A percentile compares a stretch with the other conserved stretches of the same genome.
Conservation (phyloP, 2,797 vertebrate species). For the Anguilla megastoma region DNA sequence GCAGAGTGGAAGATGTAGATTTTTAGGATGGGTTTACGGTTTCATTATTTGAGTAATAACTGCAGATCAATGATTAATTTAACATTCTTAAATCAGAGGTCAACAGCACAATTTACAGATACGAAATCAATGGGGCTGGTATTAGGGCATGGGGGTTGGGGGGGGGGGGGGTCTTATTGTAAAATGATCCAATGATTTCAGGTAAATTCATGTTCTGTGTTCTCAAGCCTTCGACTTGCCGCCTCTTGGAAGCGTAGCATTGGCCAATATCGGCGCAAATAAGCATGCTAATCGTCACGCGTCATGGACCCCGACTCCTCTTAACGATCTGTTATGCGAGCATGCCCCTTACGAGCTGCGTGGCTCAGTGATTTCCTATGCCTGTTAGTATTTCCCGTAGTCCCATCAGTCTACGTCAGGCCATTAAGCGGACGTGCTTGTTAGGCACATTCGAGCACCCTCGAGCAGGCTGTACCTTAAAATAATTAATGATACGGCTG, state of each 20-base stretch:
- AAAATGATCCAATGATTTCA: neutral
- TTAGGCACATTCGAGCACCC: slow-evolving; percentile 12
- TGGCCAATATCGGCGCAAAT: neutral
- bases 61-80: neutral
- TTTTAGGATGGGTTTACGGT: neutral
- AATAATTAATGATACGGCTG: neutral
- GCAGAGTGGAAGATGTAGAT: neutral
- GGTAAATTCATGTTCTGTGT: neutral
- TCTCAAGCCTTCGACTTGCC: neutral
- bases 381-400: slow-evolving; percentile 1
- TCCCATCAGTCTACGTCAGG: slow-evolving; percentile 28
- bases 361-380: neutral
- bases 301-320: neutral
- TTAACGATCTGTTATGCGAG: slow-evolving; percentile 21
- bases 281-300: neutral
- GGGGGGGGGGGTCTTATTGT: no score
- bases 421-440: slow-evolving; percentile 14
- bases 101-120: neutral
- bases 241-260: neutral
- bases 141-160: neutral
- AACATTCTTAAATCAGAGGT: neutral
- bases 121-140: neutral
- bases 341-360: neutral
- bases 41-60: neutral
- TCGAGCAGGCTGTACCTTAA: neutral